Evolutionary conservation across 2,113 vertebrate genomes (phyloP).

Genomic region (Solea senegalensis): DNA sequence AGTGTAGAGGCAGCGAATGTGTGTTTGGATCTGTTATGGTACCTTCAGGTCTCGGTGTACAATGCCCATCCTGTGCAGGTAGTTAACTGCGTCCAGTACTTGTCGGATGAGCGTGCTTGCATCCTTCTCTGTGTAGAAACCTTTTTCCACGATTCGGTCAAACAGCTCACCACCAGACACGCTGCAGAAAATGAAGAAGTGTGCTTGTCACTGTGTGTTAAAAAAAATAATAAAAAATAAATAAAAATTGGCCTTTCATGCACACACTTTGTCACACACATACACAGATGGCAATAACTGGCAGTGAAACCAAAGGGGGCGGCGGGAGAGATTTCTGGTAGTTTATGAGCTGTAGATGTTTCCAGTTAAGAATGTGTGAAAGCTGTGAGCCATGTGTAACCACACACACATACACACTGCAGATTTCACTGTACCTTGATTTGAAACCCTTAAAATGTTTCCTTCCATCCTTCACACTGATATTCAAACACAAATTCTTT

Average conservation of each 20-base stretch:
- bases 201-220: constrained; percentile 2
- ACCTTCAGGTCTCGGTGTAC: constrained; percentile 74
- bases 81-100: constrained; percentile 73
- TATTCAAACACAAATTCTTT: neutral
- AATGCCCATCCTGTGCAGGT: constrained; percentile 73
- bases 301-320: constrained; percentile 1
- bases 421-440: neutral
- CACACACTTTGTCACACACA: constrained; percentile 1
- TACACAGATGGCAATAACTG: constrained; percentile 18
- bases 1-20: neutral
- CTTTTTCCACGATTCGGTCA: constrained; percentile 74
- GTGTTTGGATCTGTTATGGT: neutral
- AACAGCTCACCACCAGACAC: constrained; percentile 72
- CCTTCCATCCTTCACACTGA: neutral
- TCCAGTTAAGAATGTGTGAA: constrained; percentile 34
- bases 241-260: neutral
- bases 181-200: constrained; percentile 13
- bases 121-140: constrained; percentile 76
- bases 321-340: constrained; percentile 27
- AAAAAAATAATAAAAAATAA: neutral
- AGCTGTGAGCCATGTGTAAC: constrained; percentile 43
- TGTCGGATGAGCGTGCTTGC: constrained; percentile 71
- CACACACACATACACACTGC: neutral
- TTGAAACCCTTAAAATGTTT: neutral
- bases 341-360: constrained; percentile 51